Evolutionary conservation across 2,113 vertebrate genomes (phyloP).

Genomic region (Indicator maculatus): DNA sequence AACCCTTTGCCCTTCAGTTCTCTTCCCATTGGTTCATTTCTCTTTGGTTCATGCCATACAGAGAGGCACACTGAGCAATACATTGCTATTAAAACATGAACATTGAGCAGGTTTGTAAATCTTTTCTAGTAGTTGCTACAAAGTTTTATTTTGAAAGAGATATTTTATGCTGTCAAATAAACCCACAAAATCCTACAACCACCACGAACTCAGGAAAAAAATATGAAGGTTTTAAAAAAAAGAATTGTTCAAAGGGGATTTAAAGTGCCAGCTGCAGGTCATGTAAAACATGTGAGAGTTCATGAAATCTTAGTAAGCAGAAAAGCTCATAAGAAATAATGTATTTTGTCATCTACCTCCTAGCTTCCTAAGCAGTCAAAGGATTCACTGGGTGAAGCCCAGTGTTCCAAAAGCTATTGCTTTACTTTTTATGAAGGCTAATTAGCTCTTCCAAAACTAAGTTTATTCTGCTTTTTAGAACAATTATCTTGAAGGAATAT

Average conservation of each 20-base stretch:
- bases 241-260: background rate
- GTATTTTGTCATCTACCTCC: background rate
- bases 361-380: background rate
- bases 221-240: background rate
- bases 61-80: background rate
- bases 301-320: background rate
- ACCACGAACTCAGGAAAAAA: background rate
- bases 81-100: background rate
- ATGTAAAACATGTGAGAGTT: background rate
- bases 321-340: background rate
- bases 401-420: background rate
- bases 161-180: background rate
- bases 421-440: background rate
- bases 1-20: background rate
- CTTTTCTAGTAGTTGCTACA: background rate
- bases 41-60: background rate
- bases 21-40: background rate
- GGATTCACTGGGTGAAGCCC: background rate
- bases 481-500: background rate
- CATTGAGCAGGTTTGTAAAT: background rate
- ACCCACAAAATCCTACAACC: rapidly evolving
- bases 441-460: background rate
- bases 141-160: background rate
- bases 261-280: background rate
- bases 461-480: background rate